These are phyloP conservation scores for Neoascia interrupta DNA, from an alignment of 2,888 invertebrate species.

Conservation along the genomic window DNA sequence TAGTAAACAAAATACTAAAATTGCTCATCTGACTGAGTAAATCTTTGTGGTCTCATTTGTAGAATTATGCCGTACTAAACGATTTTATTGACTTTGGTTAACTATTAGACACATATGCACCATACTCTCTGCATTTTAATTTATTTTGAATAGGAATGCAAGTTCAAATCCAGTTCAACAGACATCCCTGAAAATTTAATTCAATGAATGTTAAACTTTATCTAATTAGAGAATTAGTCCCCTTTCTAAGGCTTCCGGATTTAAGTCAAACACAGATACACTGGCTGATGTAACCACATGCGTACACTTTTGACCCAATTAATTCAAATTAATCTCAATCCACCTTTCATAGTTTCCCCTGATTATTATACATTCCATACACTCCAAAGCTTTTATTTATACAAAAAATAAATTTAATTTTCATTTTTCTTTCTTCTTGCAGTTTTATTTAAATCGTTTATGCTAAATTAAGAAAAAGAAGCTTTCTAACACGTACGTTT, in stretches of 20 bases:
- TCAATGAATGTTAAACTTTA: conserved; percentile 32
- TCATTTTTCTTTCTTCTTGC: conserved; percentile 40
- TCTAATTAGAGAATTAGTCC: conserved; percentile 41
- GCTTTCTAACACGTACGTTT: too few relatives aligned
- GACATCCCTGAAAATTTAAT: conserved; percentile 2
- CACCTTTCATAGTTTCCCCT: neutral
- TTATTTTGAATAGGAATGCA: too few relatives aligned
- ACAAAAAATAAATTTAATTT: conserved; percentile 46
- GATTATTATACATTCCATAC: conserved; percentile 30
- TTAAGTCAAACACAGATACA: neutral
- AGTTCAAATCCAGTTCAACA: too few relatives aligned
- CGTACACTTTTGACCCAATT: neutral
- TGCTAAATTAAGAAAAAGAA: conserved; percentile 57
- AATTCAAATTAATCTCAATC: conserved; percentile 10
- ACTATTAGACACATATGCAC: too few relatives aligned
- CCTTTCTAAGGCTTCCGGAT: conserved; percentile 38
- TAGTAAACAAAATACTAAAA: too few relatives aligned
- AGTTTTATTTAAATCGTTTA: conserved; percentile 61
- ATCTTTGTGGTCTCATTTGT: too few relatives aligned
- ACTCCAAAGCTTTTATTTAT: neutral
- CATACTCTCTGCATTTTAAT: too few relatives aligned
- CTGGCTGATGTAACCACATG: neutral
- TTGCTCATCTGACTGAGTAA: too few relatives aligned
- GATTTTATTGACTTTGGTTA: too few relatives aligned
- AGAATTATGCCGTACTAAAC: too few relatives aligned